Conservation (phyloP, 2,888 invertebrate species). For the Meghimatium bilineatum region DNA sequence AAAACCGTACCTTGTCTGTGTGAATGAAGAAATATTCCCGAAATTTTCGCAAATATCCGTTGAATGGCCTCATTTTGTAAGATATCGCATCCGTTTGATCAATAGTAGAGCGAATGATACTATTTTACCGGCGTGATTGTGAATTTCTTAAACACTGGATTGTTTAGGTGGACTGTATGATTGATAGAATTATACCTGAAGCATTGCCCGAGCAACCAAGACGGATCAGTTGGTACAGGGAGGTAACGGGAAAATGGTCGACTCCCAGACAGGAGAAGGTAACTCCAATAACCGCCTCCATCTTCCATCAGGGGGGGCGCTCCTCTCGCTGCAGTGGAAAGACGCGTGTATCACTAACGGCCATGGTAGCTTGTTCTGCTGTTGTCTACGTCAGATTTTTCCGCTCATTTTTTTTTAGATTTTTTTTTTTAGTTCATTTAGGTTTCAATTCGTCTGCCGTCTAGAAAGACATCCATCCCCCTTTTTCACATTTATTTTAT, state of each 20-base stretch:
- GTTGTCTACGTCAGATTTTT: background rate
- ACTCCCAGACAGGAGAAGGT: conserved; percentile 9
- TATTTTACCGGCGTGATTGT: background rate
- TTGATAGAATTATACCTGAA: background rate
- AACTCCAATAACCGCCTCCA: background rate
- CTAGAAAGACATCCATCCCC: too few relatives aligned
- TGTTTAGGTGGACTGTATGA: background rate
- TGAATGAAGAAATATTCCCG: background rate
- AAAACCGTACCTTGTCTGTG: background rate
- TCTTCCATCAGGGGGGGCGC: background rate
- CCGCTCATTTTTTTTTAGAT: background rate
- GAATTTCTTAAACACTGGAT: background rate
- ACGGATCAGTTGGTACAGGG: background rate
- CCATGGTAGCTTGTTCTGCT: background rate
- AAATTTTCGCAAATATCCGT: background rate
- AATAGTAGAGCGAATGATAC: background rate
- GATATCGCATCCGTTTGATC: background rate
- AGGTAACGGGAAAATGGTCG: conserved; percentile 5
- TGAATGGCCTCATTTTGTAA: background rate
- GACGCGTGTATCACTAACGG: background rate
- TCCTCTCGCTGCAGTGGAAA: background rate
- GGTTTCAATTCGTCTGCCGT: background rate
- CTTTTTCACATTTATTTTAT: too few relatives aligned
- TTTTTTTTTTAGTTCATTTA: too few relatives aligned
- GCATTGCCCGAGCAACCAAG: background rate